Conservation (phyloP, 53 echinoderm and acorn worm genomes). For the Temnopleurus reevesii region DNA sequence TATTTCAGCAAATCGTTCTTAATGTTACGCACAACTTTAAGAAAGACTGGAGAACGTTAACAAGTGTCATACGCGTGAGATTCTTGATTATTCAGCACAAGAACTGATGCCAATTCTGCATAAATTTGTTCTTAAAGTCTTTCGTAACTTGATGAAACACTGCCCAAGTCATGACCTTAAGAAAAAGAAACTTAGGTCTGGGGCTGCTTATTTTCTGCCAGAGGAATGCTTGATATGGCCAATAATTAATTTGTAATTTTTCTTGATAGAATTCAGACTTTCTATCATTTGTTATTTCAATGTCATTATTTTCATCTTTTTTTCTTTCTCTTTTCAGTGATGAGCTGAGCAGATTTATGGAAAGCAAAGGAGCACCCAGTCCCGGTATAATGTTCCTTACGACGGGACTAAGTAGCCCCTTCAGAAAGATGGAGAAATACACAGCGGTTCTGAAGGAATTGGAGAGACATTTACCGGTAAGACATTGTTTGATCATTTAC, state of each 20-base stretch:
- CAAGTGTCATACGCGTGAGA: too few species aligned
- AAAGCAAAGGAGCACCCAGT: slow-evolving; percentile 80
- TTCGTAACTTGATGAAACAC: too few species aligned
- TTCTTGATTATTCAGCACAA: too few species aligned
- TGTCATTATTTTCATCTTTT: not conserved
- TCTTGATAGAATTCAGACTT: not conserved
- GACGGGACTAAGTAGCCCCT: slow-evolving; percentile 85
- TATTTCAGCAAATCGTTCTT: too few species aligned
- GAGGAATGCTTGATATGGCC: not conserved
- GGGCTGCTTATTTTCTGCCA: too few species aligned
- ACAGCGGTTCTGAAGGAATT: slow-evolving; percentile 83
- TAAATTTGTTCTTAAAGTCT: too few species aligned
- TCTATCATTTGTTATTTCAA: not conserved
- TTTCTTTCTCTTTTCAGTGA: slow-evolving; percentile 65
- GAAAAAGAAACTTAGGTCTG: too few species aligned
- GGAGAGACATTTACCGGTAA: slow-evolving; percentile 93
- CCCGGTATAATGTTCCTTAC: slow-evolving; percentile 87
- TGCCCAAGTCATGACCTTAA: too few species aligned
- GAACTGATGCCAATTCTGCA: too few species aligned
- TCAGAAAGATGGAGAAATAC: slow-evolving; percentile 89
- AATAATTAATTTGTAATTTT: not conserved
- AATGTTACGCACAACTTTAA: too few species aligned
- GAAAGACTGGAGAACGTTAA: too few species aligned
- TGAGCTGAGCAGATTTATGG: slow-evolving; percentile 92
- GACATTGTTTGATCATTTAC: too few species aligned